Evolutionary conservation across 1,140 invertebrate genomes (phyloP), one percentile per base, ranked within the genome.

Genomic region (Leguminivora glycinivorella): DNA sequence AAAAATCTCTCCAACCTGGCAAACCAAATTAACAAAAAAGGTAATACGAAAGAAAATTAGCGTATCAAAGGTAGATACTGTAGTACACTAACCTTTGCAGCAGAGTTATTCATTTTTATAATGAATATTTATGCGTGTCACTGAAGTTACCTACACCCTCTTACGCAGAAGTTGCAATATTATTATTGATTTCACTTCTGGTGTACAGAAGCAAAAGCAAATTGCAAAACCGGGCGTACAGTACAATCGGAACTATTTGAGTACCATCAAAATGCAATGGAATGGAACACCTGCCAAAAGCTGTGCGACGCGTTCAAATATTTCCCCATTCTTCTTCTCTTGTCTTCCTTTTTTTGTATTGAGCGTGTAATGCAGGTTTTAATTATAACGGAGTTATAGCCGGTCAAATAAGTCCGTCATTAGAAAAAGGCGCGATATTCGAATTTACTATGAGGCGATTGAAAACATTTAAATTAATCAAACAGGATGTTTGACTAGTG

Each of bases 1-100:
- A 84, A 98, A 98, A 80, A 99, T 98, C 92, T 98, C 97, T 70
- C 97, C 97, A 76, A 98, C 97, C 97, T 98, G 78, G 72, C 92
- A 92, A 69, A 72, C 25, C 75, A 47, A 52, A 69, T 25, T 0
- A 69, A 26, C 25, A 26, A 4, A 31, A 12, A 56, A 38, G 34
- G 26, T 34, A 56, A 56, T 63, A 26, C 5, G 26, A 26, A 7
- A 31, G 12, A n/a, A 26, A 14, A 63, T 63, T 63, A 7, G 3
- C 14, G 14, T 29, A 0, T 31, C 14, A n/a, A 29, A 10, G 40
- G n/a, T 4, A 29, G 14, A 17, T 63, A 31, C n/a, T 29, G n/a
- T 24, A 6, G 14, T 3, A 63, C 34, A 71, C 67, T 60, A 19
- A 76, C 75, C 60, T 74, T 76, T 7, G 72, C 75, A 47, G 75